Base-by-base conservation (phyloP, 2,888 invertebrate genomes). In the Atherix ibis region DNA sequence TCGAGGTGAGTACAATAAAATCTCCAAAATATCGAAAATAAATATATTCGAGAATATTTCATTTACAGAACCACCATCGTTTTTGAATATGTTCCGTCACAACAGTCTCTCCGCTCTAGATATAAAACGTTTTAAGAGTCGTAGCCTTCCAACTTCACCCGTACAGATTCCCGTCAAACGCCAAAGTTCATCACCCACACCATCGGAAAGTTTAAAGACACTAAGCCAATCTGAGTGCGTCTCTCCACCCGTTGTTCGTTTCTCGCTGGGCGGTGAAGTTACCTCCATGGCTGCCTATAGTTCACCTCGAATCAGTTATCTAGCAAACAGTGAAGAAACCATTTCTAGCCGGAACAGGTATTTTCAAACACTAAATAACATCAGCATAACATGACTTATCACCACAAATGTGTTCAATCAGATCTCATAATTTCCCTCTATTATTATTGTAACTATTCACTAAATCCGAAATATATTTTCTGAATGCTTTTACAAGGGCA, bases 81-180 rank as follows among this genome's bases (percentile, higher is more conserved):
- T 68, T 26, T 64, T 66, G 34, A 52, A 66, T 38, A 66, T 66
- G 29, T 68, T 75, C 1, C 64, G 78, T 40, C 78, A 78, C 49
- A 75, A 71, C 40, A 78, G 78, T 51, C 62, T 78, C 15, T 77
- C 78, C 9, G 72, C 73, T 5, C 67, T 75, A 32, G 74, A 74
- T 43, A 71, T 67, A 32, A 64, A 65, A 49, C 65, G 65, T 46
- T 58, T 66, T 47, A 46, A 49, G 29, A 50, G 41, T 44, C 43
- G 46, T 16, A 52, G 50, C 34, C 38, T 41, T 27, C 46, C 50
- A 13, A 48, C 49, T 13, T 47, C 49, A 12, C 49, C 46, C 4
- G 45, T 47, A 17, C 44, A 49, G 36, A 37, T 40, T 19, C 37
- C 39, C 12, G 29, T 40, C 8, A 30, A 34, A 19, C 35, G 39